Conservation (phyloP, 2,113 vertebrate species). For the Burhinus bistriatus region DNA sequence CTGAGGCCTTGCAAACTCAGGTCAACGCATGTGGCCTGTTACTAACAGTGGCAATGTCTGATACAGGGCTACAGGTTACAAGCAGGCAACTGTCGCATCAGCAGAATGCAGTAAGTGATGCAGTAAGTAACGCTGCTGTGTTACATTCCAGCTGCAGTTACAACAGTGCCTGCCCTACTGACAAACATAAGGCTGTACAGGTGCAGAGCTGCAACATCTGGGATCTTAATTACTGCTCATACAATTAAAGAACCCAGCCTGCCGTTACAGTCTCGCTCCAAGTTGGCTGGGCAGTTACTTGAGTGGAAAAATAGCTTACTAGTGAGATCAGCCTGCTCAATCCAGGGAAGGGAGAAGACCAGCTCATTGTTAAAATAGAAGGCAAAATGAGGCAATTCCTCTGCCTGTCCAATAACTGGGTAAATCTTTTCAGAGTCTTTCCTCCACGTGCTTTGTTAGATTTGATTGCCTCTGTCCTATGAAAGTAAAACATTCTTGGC, state of each 20-base stretch:
- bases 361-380: background rate
- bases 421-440: background rate
- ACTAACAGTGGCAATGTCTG: background rate
- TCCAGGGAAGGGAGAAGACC: background rate
- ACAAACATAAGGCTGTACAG: background rate
- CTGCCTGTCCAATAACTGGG: background rate
- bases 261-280: rapidly evolving
- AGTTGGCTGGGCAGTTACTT: background rate
- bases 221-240: background rate
- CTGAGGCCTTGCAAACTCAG: background rate
- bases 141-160: background rate
- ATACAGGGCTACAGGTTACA: background rate
- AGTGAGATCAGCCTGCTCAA: slow-evolving; percentile 11
- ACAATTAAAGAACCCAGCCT: background rate
- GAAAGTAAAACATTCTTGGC: background rate
- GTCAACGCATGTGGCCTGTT: background rate
- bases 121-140: background rate
- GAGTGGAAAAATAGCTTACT: slow-evolving; percentile 14
- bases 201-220: background rate
- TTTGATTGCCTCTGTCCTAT: background rate
- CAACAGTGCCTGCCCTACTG: background rate
- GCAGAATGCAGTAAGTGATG: background rate
- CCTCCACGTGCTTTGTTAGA: background rate
- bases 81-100: background rate
- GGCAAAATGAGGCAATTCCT: background rate